Conservation (phyloP, 2,888 invertebrate genomes). For the Drosophila nr. perissopoda region DNA sequence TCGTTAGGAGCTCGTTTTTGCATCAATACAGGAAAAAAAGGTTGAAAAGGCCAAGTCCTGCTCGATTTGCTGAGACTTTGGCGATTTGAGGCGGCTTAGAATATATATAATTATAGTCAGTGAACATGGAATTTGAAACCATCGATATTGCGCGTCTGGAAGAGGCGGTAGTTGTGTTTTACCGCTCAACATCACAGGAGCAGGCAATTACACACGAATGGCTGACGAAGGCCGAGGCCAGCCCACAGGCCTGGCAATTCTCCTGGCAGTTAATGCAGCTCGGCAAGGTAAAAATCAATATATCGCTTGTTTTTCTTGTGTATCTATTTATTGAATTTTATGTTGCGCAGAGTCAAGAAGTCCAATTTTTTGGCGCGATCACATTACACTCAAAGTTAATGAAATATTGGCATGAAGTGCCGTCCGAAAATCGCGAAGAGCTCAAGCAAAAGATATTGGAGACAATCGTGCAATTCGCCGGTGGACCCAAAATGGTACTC, state of each 20-base stretch:
- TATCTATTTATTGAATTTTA: not conserved
- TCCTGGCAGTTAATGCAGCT: slow-evolving; percentile 95
- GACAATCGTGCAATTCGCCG: slow-evolving; percentile 90
- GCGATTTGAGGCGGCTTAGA: slow-evolving; percentile 17
- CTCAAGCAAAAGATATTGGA: slow-evolving; percentile 92
- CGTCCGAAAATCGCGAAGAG: slow-evolving; percentile 91
- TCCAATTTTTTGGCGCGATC: slow-evolving; percentile 97
- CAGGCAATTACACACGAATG: slow-evolving; percentile 93
- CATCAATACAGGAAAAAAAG: slow-evolving; percentile 36
- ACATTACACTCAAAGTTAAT: slow-evolving; percentile 95
- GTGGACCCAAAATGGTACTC: slow-evolving; percentile 93
- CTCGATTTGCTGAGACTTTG: slow-evolving; percentile 43
- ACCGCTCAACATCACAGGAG: slow-evolving; percentile 86
- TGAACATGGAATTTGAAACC: slow-evolving; percentile 46
- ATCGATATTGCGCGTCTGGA: slow-evolving; percentile 83
- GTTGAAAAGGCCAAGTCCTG: slow-evolving; percentile 51
- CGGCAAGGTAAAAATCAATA: slow-evolving; percentile 88
- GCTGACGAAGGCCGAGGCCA: slow-evolving; percentile 93
- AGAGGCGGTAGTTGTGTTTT: slow-evolving; percentile 84
- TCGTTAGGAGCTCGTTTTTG: slow-evolving; percentile 46
- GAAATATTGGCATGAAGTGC: slow-evolving; percentile 94
- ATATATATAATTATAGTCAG: not conserved
- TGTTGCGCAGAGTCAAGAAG: slow-evolving; percentile 90
- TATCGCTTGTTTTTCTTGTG: not conserved
- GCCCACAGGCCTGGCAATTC: slow-evolving; percentile 96